phyloP scores from a whole-genome alignment of 1,140 invertebrate genomes.

The Elysia chlorotica region DNA sequence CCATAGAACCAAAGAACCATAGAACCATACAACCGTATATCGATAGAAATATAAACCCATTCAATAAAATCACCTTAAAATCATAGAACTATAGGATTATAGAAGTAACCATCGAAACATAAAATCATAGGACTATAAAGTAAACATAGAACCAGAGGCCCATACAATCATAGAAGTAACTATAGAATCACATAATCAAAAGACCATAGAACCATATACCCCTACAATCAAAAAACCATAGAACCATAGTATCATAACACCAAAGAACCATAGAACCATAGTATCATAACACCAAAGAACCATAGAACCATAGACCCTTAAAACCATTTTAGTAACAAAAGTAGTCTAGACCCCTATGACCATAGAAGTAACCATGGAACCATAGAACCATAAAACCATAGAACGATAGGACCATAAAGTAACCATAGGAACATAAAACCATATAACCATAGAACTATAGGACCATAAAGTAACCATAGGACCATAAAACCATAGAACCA shows the following conservation, averaged over 20 bases:
- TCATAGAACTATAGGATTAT: not conserved
- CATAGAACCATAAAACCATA: too few relatives aligned
- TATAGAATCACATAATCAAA: not conserved
- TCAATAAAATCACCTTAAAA: too few relatives aligned
- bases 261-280: not conserved
- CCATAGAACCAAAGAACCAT: too few relatives aligned
- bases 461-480: too few relatives aligned
- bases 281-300: not conserved
- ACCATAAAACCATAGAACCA: too few relatives aligned
- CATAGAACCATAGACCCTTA: not conserved
- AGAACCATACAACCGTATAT: too few relatives aligned
- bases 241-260: not conserved
- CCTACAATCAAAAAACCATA: not conserved
- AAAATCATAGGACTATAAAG: not conserved
- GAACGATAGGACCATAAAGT: too few relatives aligned
- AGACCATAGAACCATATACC: not conserved
- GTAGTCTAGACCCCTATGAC: not conserved
- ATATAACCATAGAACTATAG: too few relatives aligned
- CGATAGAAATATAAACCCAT: too few relatives aligned
- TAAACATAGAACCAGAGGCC: not conserved
- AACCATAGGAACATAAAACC: too few relatives aligned
- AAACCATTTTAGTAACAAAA: not conserved
- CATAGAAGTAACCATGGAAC: not conserved
- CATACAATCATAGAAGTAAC: not conserved
- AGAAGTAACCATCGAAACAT: not conserved